Evolutionary conservation across 2,113 vertebrate genomes (phyloP), one percentile per base, ranked within the genome.

Genomic region (Eublepharis macularius): DNA sequence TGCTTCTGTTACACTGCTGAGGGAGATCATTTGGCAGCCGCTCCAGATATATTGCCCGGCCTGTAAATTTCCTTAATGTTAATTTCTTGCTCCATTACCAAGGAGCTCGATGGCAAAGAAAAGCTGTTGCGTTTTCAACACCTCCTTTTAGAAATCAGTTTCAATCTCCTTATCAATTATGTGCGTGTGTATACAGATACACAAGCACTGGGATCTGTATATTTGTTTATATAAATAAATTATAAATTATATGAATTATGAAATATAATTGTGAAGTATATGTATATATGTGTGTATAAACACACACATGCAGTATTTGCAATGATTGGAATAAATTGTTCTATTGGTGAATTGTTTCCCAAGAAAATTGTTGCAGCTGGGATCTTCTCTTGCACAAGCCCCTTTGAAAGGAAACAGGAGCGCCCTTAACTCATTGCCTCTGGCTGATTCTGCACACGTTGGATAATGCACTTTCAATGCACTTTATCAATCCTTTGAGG

Each of bases 71-170:
- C 78, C 87, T 92, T 86, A 72, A 54, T 10, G 8, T 87, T 89
- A 85, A 87, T 94, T 92, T 92, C 86, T 91, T 93, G 90, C 89
- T 94, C 88, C 88, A 76, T 92, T 93, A 84, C 89, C 51, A 39
- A 72, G 78, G 57, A 84, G 54, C 49, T 81, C 87, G 91, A 89
- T 87, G 88, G 86, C 16, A 34, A 84, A 93, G 81, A 78, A 69
- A 10, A 77, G 86, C 0, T 2, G 45, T 73, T 70, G 87, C 76
- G 75, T 14, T 90, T 91, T 41, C 32, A 84, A 4, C 4, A 2
- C 8, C 87, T 90, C 77, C 7, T 76, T 91, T 86, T 85, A 21
- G 69, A 85, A 84, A 60, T 32, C 36, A 84, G 45, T 65, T 86
- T 90, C 26, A 1, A 51, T 89, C 34, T 47, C 6, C 41, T 83